These are phyloP conservation scores for Sisyra nigra DNA, from an alignment of 2,888 invertebrate genomes.

Conservation along the genomic window DNA sequence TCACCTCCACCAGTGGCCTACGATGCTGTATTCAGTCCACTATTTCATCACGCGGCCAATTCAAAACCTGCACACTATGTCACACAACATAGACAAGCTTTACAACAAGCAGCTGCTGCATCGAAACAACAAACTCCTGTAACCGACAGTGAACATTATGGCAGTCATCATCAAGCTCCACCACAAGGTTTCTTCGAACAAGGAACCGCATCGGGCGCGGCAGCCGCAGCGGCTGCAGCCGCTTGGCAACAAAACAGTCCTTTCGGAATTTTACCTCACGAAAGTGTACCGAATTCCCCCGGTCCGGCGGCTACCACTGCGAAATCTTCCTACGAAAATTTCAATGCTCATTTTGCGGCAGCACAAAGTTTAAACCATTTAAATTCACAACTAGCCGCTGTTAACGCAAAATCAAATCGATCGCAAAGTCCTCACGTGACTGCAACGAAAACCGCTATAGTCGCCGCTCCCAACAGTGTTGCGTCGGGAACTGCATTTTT, in stretches of 20 bases:
- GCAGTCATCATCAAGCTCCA: conserved; percentile 33
- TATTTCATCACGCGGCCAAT: conserved; percentile 60
- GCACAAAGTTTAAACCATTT: conserved; percentile 48
- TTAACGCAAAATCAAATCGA: conserved; percentile 33
- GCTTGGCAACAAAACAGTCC: conserved; percentile 68
- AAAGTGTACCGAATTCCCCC: conserved; percentile 52
- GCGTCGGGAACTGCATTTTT: conserved; percentile 42
- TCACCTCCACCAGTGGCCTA: conserved; percentile 63
- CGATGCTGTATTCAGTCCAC: conserved; percentile 66
- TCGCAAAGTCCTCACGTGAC: conserved; percentile 30
- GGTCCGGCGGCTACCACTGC: conserved; percentile 40
- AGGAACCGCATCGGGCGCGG: conserved; percentile 29
- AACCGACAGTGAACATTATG: conserved; percentile 26
- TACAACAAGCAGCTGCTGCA: conserved; percentile 30
- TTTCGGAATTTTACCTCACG: conserved; percentile 63
- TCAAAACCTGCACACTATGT: conserved; percentile 58
- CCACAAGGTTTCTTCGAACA: conserved; percentile 55
- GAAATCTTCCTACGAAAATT: conserved; percentile 42
- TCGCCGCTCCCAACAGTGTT: conserved; percentile 29
- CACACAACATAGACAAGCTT: conserved; percentile 51
- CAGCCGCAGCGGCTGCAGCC: conserved; percentile 31
- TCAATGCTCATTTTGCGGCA: conserved; percentile 52
- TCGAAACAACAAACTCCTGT: conserved; percentile 18
- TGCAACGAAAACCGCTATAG: conserved; percentile 18
- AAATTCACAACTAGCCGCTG: conserved; percentile 41